Evolutionary conservation across 2,797 vertebrate genomes (phyloP).

Genomic region (Sylvia borin): DNA sequence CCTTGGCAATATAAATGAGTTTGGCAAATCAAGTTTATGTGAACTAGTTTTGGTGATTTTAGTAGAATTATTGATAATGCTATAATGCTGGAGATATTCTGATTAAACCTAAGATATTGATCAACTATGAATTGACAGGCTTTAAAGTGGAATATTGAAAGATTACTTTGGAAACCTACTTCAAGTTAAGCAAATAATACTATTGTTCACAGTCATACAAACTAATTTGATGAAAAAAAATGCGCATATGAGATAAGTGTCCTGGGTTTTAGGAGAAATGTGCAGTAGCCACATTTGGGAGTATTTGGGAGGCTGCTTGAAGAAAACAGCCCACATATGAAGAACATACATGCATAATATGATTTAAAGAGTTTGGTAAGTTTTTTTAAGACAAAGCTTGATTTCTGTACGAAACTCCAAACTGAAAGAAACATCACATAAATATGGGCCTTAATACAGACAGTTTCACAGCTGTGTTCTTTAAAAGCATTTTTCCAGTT

Average conservation of each 20-base stretch:
- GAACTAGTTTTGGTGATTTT: background rate
- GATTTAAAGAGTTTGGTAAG: background rate
- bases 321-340: constrained; percentile 11
- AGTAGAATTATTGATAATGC: background rate
- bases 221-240: constrained; percentile 28
- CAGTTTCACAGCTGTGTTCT: background rate
- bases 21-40: background rate
- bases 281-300: background rate
- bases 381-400: background rate
- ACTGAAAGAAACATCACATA: background rate
- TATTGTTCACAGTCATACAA: background rate
- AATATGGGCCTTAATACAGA: background rate
- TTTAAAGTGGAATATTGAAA: background rate
- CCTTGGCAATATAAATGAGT: background rate
- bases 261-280: constrained; percentile 27
- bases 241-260: background rate
- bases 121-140: background rate
- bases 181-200: background rate
- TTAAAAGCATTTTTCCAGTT: background rate
- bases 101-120: background rate
- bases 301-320: background rate
- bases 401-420: background rate
- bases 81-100: background rate
- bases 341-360: background rate
- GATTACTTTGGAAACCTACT: background rate